Percentiles rank a stretch among this genome's conserved stretches.
phyloP scores from a whole-genome alignment of 2,888 invertebrate genomes.

The Leistus spinibarbis region DNA sequence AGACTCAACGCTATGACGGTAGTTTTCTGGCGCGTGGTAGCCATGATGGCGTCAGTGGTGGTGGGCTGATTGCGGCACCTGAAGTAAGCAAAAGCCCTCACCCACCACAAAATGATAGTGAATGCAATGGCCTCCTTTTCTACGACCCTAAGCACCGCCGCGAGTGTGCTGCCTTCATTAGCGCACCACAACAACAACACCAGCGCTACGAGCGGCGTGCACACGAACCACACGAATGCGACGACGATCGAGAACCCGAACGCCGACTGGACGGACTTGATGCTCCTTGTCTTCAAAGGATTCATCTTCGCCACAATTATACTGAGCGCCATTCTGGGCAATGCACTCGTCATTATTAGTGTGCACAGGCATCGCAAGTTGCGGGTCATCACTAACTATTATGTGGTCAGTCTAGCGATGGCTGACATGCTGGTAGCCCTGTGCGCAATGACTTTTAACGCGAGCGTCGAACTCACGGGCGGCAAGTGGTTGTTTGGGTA shows the following conservation, averaged over 20 bases:
- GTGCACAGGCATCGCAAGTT: slow-evolving; percentile 81
- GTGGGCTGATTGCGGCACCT: not conserved
- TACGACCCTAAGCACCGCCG: slow-evolving; percentile 53
- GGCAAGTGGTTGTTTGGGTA: slow-evolving; percentile 89
- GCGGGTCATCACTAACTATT: slow-evolving; percentile 91
- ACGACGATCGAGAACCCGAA: slow-evolving; percentile 53
- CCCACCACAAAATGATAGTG: slow-evolving; percentile 52
- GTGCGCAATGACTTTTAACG: slow-evolving; percentile 92
- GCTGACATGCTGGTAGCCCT: slow-evolving; percentile 92
- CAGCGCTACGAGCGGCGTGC: slow-evolving; percentile 45
- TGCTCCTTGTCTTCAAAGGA: slow-evolving; percentile 72
- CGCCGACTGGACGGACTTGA: slow-evolving; percentile 61
- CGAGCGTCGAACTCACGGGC: slow-evolving; percentile 79
- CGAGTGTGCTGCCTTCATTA: slow-evolving; percentile 46
- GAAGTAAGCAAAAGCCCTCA: not conserved
- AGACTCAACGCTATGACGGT: not conserved
- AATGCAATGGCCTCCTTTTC: slow-evolving; percentile 57
- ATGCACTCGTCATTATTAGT: slow-evolving; percentile 87
- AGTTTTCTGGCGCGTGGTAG: not conserved
- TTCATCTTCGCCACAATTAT: slow-evolving; percentile 86
- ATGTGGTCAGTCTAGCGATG: slow-evolving; percentile 92
- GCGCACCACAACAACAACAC: slow-evolving; percentile 51
- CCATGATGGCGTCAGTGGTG: not conserved
- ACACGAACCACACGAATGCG: slow-evolving; percentile 49
- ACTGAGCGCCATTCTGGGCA: slow-evolving; percentile 87